phyloP scores from a whole-genome alignment of 2,797 vertebrate genomes.

The Acanthurus tractus region DNA sequence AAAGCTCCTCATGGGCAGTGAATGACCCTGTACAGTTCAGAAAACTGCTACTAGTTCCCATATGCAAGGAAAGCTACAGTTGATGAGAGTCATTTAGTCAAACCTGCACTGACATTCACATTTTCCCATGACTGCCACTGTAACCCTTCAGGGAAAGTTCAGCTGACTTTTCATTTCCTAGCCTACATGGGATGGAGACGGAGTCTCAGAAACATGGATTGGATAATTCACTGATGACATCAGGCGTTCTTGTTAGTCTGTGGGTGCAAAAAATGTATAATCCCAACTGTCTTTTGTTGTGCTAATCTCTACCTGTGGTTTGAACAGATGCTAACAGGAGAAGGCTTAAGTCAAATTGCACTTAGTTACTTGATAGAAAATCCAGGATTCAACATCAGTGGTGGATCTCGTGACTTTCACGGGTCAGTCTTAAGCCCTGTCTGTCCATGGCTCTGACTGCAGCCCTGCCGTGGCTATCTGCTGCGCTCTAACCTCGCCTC shows the following conservation, averaged over 20 bases:
- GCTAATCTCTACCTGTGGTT: not conserved
- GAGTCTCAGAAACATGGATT: not conserved
- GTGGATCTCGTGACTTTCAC: conserved; percentile 35
- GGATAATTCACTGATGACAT: not conserved
- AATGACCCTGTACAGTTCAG: conserved; percentile 8
- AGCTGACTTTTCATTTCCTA: not conserved
- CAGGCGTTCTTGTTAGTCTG: not conserved
- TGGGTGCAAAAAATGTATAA: not conserved
- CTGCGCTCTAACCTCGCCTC: conserved; percentile 32
- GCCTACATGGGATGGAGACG: not conserved
- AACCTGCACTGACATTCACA: not conserved
- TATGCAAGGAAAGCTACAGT: not conserved
- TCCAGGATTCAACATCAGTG: conserved; percentile 19
- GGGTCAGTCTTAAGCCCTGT: not conserved
- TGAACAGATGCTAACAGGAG: conserved; percentile 8
- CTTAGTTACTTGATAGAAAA: conserved; percentile 43
- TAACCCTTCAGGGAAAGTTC: conserved; percentile 7
- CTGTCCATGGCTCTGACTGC: conserved; percentile 8
- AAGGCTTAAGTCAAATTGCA: conserved; percentile 26
- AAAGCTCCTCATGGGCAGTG: conserved; percentile 27
- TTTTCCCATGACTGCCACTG: conserved; percentile 6
- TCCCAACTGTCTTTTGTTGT: not conserved
- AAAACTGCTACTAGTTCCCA: conserved; percentile 24
- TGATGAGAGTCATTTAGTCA: conserved; percentile 1
- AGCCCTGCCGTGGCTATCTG: conserved; percentile 46